Percentiles rank a stretch among this genome's conserved stretches.
These are phyloP conservation scores for Sericinus montela DNA, from an alignment of 2,888 invertebrate genomes.

Conservation along the genomic window DNA sequence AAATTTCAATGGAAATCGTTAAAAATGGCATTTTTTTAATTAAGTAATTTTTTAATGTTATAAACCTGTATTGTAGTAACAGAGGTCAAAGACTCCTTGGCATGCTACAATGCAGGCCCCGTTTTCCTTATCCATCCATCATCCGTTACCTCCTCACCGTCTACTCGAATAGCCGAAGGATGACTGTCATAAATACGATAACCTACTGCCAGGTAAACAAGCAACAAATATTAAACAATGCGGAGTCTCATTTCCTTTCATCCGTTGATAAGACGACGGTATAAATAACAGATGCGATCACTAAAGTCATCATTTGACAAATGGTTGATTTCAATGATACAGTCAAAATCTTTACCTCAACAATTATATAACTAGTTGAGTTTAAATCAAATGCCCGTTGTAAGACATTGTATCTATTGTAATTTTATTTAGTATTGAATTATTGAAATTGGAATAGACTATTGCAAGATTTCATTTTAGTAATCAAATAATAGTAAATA, in stretches of 20 bases:
- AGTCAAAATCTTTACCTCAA: too few relatives aligned
- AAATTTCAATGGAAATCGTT: neutral
- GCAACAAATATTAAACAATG: slow-evolving; percentile 17
- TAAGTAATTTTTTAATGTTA: slow-evolving; percentile 9
- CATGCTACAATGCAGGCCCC: slow-evolving; percentile 8
- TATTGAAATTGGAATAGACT: too few relatives aligned
- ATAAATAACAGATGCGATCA: neutral
- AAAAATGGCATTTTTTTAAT: neutral
- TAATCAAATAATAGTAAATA: too few relatives aligned
- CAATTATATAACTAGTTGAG: too few relatives aligned
- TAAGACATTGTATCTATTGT: too few relatives aligned
- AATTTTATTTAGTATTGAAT: too few relatives aligned
- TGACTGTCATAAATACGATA: slow-evolving; percentile 18
- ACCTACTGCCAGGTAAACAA: slow-evolving; percentile 14
- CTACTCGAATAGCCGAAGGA: slow-evolving; percentile 13
- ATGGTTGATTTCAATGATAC: too few relatives aligned
- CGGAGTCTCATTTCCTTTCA: slow-evolving; percentile 11
- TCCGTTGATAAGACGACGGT: neutral
- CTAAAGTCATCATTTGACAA: neutral
- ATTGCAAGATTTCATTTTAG: too few relatives aligned
- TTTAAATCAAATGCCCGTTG: too few relatives aligned
- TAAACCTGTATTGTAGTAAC: neutral
- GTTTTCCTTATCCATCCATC: slow-evolving; percentile 17
- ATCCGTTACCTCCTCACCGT: slow-evolving; percentile 8
- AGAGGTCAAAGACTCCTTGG: slow-evolving; percentile 7